Conservation (phyloP, 2,888 invertebrate species). For the Pandemis heparana region DNA sequence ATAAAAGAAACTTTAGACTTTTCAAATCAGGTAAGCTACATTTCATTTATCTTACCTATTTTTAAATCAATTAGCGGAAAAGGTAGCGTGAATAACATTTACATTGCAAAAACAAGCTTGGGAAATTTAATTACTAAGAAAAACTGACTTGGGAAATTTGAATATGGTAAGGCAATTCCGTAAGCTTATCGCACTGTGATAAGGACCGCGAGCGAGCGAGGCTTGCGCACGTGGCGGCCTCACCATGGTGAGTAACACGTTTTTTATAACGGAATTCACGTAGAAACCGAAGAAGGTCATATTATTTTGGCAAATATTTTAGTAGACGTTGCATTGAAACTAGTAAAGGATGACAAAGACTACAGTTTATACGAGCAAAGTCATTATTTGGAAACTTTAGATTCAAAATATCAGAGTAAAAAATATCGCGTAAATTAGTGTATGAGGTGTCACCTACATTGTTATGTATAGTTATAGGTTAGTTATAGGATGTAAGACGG, state of each 20-base stretch:
- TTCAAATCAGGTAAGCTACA: conserved; percentile 57
- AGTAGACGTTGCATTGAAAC: no score
- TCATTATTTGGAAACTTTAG: no score
- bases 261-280: no score
- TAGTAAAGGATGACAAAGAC: no score
- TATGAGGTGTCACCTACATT: no score
- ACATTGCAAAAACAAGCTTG: conserved; percentile 35
- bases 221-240: background rate
- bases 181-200: conserved; percentile 33
- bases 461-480: no score
- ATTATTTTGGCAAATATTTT: no score
- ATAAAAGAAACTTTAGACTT: conserved; percentile 59
- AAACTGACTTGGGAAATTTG: conserved; percentile 33
- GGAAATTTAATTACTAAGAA: conserved; percentile 39
- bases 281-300: no score
- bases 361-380: no score
- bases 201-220: conserved; percentile 2
- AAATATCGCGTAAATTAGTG: no score
- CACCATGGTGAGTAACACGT: background rate
- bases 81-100: conserved; percentile 44
- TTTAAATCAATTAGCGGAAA: conserved; percentile 60
- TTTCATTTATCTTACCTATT: conserved; percentile 54
- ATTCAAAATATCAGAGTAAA: no score
- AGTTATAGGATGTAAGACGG: no score
- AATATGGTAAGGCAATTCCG: conserved; percentile 34